Conservation (phyloP, 1,140 invertebrate species). For the Drosophila oshimai region DNA sequence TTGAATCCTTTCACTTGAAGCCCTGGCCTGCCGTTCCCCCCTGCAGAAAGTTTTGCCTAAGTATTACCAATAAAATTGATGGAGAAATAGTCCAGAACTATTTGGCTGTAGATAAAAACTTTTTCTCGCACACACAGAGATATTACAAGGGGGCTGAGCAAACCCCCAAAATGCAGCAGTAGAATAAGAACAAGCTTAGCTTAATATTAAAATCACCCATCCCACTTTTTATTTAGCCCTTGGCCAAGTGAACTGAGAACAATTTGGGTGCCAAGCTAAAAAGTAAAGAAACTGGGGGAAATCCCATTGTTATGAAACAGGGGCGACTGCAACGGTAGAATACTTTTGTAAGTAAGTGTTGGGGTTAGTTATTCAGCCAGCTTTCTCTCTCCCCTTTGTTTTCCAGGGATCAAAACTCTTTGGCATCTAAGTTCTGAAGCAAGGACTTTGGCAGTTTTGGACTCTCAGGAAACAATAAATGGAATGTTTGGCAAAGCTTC, state of each 20-base stretch:
- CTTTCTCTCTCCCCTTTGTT: neutral
- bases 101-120: slow-evolving; percentile 77
- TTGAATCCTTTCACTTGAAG: slow-evolving; percentile 77
- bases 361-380: slow-evolving; percentile 20
- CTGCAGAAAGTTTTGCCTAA: slow-evolving; percentile 72
- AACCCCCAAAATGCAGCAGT: slow-evolving; percentile 13
- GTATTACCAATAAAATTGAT: slow-evolving; percentile 81
- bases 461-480: slow-evolving; percentile 19
- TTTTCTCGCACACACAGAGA: slow-evolving; percentile 33
- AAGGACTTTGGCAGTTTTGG: slow-evolving; percentile 32
- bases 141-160: neutral
- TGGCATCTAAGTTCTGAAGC: slow-evolving; percentile 23
- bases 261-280: slow-evolving; percentile 51
- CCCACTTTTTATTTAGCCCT: neutral
- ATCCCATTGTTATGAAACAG: slow-evolving; percentile 44
- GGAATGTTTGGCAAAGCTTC: slow-evolving; percentile 40
- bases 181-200: slow-evolving; percentile 53
- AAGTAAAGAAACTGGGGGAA: slow-evolving; percentile 36
- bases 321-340: slow-evolving; percentile 23
- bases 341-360: slow-evolving; percentile 46
- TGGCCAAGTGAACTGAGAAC: slow-evolving; percentile 10
- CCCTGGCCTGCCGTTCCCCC: slow-evolving; percentile 1
- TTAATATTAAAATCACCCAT: slow-evolving; percentile 63
- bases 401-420: slow-evolving; percentile 27
- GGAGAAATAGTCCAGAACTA: slow-evolving; percentile 77